Conservation (phyloP, 2,888 invertebrate genomes). For the Lycophotia porphyrea region DNA sequence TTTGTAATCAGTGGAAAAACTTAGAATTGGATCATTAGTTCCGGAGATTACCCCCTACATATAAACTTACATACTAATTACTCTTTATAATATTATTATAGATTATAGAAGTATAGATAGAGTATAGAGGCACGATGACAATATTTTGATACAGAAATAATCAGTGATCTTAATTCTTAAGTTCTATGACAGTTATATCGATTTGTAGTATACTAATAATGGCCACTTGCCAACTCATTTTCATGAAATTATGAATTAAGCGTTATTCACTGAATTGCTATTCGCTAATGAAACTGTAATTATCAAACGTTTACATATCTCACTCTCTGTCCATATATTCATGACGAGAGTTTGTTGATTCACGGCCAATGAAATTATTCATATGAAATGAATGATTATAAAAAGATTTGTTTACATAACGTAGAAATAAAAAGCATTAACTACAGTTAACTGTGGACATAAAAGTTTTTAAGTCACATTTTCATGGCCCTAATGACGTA, state of each 20-base stretch:
- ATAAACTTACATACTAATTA: too few relatives aligned
- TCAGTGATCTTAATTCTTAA: slow-evolving; percentile 34
- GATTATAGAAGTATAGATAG: too few relatives aligned
- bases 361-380: background rate
- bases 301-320: slow-evolving; percentile 12
- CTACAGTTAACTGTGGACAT: background rate
- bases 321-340: slow-evolving; percentile 1
- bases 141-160: slow-evolving; percentile 43
- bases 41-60: too few relatives aligned
- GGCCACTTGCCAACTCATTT: slow-evolving; percentile 71
- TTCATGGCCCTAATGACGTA: background rate
- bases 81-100: too few relatives aligned
- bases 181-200: slow-evolving; percentile 38
- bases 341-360: slow-evolving; percentile 14
- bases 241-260: slow-evolving; percentile 64
- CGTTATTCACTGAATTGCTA: slow-evolving; percentile 48
- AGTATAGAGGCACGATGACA: slow-evolving; percentile 15
- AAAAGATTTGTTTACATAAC: slow-evolving; percentile 6
- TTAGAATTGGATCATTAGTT: too few relatives aligned
- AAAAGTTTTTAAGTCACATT: slow-evolving; percentile 7
- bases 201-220: slow-evolving; percentile 62
- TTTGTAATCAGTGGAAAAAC: too few relatives aligned
- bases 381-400: background rate
- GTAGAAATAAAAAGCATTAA: slow-evolving; percentile 9
- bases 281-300: slow-evolving; percentile 36